Evolutionary conservation across 2,797 vertebrate species (phyloP).

Genomic region (Spheniscus humboldti): DNA sequence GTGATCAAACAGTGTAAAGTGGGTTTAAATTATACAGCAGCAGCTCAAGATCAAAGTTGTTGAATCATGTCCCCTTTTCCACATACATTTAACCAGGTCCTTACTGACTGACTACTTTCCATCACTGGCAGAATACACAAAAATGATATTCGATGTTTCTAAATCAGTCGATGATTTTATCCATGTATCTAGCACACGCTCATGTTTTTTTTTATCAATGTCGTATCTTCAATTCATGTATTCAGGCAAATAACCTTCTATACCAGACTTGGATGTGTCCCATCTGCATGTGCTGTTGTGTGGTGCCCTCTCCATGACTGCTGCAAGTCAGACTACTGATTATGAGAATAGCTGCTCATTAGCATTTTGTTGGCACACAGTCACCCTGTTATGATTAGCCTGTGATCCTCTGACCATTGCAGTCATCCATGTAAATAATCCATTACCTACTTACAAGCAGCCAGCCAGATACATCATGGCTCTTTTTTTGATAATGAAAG

Average conservation of each 20-base stretch:
- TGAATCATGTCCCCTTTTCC: background rate
- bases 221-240: background rate
- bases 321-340: background rate
- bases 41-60: background rate
- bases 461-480: background rate
- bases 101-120: background rate
- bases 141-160: background rate
- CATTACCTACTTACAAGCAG: background rate
- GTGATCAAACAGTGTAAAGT: background rate
- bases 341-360: background rate
- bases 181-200: background rate
- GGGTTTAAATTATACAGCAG: background rate
- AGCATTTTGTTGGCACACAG: background rate
- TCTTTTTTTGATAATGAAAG: background rate
- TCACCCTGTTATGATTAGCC: background rate
- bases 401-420: background rate
- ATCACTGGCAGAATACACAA: background rate
- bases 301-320: background rate
- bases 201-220: background rate
- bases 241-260: background rate
- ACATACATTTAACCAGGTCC: background rate
- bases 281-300: background rate
- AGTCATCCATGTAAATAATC: conserved; percentile 10
- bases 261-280: background rate
- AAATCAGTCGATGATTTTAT: background rate